Evolutionary conservation across 2,888 invertebrate genomes (phyloP).

Genomic region (Lasioglossum morio): DNA sequence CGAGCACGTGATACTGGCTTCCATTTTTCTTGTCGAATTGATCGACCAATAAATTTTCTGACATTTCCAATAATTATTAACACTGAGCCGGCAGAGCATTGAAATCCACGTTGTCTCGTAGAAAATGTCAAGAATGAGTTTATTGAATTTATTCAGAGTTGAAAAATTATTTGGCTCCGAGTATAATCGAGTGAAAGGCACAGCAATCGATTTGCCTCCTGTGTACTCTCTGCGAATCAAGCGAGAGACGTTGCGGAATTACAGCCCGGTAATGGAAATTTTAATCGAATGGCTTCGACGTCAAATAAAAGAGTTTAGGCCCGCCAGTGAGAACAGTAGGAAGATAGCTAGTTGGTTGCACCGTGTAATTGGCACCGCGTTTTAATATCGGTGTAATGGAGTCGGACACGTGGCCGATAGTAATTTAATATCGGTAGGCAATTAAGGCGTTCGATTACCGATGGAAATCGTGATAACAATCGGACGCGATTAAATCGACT

Average conservation of each 20-base stretch:
- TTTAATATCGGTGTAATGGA: conserved; percentile 51
- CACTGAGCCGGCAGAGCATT: not conserved
- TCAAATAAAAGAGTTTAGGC: not conserved
- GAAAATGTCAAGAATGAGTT: not conserved
- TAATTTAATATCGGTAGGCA: conserved; percentile 64
- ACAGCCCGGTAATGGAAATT: conserved; percentile 56
- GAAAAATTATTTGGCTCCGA: too few species aligned
- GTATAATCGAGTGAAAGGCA: not conserved
- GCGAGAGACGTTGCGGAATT: conserved; percentile 29
- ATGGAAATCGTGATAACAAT: conserved; percentile 52
- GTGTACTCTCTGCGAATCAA: conserved; percentile 14
- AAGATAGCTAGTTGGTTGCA: conserved; percentile 25
- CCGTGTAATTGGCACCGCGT: conserved; percentile 38
- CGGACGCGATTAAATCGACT: conserved; percentile 43
- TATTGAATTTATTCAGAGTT: not conserved
- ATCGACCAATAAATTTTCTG: not conserved
- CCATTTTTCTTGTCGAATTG: not conserved
- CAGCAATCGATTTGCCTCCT: not conserved
- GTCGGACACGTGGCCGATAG: conserved; percentile 57
- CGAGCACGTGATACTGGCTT: too few species aligned
- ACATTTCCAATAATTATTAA: not conserved
- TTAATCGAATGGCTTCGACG: conserved; percentile 50
- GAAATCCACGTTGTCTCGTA: too few species aligned
- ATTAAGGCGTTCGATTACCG: conserved; percentile 61
- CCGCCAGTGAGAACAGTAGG: not conserved